Evolutionary conservation across 35 echinoderm and acorn worm genomes (phyloP).

Genomic region (Strongylocentrotus purpuratus): DNA sequence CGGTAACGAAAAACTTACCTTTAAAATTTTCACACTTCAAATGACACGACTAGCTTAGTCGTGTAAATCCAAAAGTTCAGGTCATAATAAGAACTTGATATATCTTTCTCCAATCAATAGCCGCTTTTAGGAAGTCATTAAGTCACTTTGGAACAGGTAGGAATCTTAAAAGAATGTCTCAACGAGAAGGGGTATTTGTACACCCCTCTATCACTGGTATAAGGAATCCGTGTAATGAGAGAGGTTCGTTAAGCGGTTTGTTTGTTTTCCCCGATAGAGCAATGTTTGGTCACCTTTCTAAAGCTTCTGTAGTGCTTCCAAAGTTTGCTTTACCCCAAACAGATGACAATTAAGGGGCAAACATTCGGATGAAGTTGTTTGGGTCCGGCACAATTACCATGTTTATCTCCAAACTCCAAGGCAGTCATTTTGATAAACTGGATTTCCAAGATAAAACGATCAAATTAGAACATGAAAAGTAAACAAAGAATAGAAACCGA

Average conservation of each 20-base stretch:
- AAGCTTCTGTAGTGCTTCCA: not conserved
- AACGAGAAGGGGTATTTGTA: not conserved
- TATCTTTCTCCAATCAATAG: not conserved
- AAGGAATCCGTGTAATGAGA: not conserved
- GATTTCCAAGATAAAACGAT: no score
- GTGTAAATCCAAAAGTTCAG: no score
- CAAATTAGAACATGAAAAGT: no score
- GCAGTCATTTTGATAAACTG: no score
- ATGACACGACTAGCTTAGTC: no score
- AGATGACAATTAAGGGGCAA: not conserved
- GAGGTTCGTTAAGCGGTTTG: not conserved
- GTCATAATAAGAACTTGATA: not conserved
- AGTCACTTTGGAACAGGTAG: not conserved
- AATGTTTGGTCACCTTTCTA: not conserved
- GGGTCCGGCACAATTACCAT: not conserved
- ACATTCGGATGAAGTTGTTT: not conserved
- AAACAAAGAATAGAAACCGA: no score
- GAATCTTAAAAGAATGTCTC: not conserved
- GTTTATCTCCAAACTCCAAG: no score
- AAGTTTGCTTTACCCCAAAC: not conserved
- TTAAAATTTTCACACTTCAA: no score
- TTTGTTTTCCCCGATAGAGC: not conserved
- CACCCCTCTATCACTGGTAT: not conserved
- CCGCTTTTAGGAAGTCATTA: not conserved
- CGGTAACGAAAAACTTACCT: no score